Conservation (phyloP, 2,888 invertebrate species). For the Rhodophaea formosa region DNA sequence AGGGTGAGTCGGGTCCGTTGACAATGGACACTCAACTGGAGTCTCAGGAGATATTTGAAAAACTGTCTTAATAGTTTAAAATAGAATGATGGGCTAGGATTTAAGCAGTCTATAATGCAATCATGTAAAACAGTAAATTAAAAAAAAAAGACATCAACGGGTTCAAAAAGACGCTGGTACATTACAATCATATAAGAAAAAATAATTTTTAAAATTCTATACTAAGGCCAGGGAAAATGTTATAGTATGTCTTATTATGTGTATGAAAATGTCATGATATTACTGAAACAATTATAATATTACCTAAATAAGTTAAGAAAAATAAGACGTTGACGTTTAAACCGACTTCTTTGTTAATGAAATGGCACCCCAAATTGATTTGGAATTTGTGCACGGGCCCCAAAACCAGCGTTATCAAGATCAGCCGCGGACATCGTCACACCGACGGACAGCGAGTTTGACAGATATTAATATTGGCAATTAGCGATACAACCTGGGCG, state of each 20-base stretch:
- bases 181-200: no score
- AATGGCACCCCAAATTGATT: not conserved
- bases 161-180: no score
- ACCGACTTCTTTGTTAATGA: not conserved
- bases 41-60: not conserved
- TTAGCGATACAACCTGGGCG: not conserved
- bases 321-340: not conserved
- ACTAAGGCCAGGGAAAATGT: no score
- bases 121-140: no score
- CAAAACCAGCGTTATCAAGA: conserved; percentile 14
- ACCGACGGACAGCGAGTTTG: not conserved
- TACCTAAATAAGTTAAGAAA: no score
- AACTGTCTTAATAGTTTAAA: no score
- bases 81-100: not conserved
- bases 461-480: conserved; percentile 13
- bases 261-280: no score
- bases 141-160: no score
- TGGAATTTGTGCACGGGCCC: not conserved
- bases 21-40: not conserved
- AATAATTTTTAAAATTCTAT: no score
- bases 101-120: not conserved
- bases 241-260: no score
- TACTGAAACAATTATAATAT: no score
- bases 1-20: conserved; percentile 8
- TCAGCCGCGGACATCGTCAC: not conserved